Base-by-base conservation (phyloP, 2,888 invertebrate species). In the Oligia fasciuncula region DNA sequence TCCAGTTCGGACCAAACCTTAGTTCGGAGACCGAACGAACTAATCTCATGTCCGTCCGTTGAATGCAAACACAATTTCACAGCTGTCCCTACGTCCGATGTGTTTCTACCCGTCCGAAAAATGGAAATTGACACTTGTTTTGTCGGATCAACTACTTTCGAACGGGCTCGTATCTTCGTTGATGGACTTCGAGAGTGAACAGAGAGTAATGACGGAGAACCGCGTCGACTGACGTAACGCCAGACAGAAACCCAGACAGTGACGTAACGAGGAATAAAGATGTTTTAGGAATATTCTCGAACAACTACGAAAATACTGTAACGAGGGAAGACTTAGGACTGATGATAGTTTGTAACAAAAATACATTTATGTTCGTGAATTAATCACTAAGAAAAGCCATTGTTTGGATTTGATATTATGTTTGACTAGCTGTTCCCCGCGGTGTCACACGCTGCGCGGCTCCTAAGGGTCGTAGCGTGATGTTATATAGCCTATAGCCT, bases 151-250 rank as follows among this genome's bases (percentile, higher is more conserved):
- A 49, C 49, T 49, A 4, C 49, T 49, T 49, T 49, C 49, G 49
- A 49, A 49, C 49, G 4, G 49, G 13, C 49, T 49, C 46, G 46
- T 46, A 46, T 46, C 13, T 49, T 49, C 49, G 13, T 13, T 49
- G 49, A 49, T 4, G 13, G 49, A 49, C 46, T 49, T 13, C 46
- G 13, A 49, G 49, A 4, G 13, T 13, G 71, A 67, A 69, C 35
- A 68, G 74, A 54, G n/a, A 72, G 23, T 76, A 65, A 82, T 68
- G 43, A 82, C 43, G 57, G 35, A 62, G 62, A 62, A 54, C 4
- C 29, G 40, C 35, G 43, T 54, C 72, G n/a, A 46, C 19, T 86
- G 72, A 62, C 49, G 73, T 70, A 54, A 66, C 54, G n/a, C n/a
- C n/a, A 76, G 69, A 71, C 71, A 17, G 6, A 54, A 49, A 19